Conservation (phyloP, 2,888 invertebrate genomes). For the Ptychoptera contaminata region DNA sequence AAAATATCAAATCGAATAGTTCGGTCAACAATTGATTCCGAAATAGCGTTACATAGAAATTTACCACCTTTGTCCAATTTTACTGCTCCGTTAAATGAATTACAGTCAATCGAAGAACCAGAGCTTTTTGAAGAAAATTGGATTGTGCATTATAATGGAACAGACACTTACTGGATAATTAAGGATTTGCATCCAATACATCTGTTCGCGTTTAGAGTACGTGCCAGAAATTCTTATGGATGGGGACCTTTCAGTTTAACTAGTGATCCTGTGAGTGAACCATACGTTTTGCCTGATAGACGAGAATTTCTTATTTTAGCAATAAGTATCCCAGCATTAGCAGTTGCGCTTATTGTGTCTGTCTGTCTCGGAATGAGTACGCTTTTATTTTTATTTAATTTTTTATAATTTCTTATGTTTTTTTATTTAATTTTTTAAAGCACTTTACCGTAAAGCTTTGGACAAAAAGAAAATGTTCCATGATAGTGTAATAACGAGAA, state of each 20-base stretch:
- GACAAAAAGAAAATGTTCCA: slow-evolving; percentile 50
- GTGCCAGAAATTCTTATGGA: slow-evolving; percentile 65
- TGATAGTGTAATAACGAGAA: slow-evolving; percentile 32
- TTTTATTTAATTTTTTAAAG: slow-evolving; percentile 26
- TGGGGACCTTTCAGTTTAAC: slow-evolving; percentile 62
- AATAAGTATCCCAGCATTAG: slow-evolving; percentile 41
- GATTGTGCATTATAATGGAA: slow-evolving; percentile 58
- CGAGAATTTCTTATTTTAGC: slow-evolving; percentile 40
- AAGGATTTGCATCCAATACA: slow-evolving; percentile 41
- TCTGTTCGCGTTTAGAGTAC: slow-evolving; percentile 56
- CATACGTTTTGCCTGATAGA: slow-evolving; percentile 23
- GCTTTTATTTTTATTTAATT: slow-evolving; percentile 4
- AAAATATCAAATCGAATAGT: slow-evolving; percentile 14
- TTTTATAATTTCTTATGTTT: slow-evolving; percentile 11
- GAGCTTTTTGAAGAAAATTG: slow-evolving; percentile 37
- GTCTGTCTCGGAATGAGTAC: slow-evolving; percentile 17
- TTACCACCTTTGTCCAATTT: slow-evolving; percentile 18
- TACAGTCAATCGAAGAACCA: slow-evolving; percentile 40
- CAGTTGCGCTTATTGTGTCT: slow-evolving; percentile 24
- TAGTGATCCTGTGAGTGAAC: slow-evolving; percentile 37
- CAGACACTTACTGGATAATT: slow-evolving; percentile 69
- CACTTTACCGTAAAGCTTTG: slow-evolving; percentile 41
- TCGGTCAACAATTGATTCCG: slow-evolving; percentile 9
- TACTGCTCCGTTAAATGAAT: slow-evolving; percentile 15
- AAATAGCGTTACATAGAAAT: neutral